Evolutionary conservation across 2,888 invertebrate species (phyloP), one percentile per base, ranked within the genome.

Genomic region (Ormia ochracea): DNA sequence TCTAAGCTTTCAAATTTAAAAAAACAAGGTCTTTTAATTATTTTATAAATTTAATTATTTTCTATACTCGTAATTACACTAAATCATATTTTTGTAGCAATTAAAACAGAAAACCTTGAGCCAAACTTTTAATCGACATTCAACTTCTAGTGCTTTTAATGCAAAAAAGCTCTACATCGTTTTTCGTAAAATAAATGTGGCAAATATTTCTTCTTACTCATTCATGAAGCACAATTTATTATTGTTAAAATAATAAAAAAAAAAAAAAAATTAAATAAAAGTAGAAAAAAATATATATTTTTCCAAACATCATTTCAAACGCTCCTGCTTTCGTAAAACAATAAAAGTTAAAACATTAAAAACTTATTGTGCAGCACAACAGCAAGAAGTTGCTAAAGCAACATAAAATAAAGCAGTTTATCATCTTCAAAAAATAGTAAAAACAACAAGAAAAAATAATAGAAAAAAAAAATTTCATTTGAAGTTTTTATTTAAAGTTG

Each of bases 341-440:
- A 63, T 31, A 63, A 78, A 80, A 76, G 68, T 75, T 66, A n/a
- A 80, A 76, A 80, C 56, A 68, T 76, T 72, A 76, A 80, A 58
- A 76, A 72, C 48, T 72, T 63, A 61, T 80, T 61, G 59, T 59
- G 19, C 58, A 56, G 50, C 48, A 76, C 50, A 31, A 23, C 6
- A 28, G 3, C 6, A 10, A 41, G 38, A 12, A 28, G 26, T 43
- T 17, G 7, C 23, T 10, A 36, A 1, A 58, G 56, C 9, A 50
- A 52, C 38, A 26, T 38, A 48, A 48, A 59, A 41, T 31, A 31
- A 72, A 72, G 14, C 33, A 52, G 33, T 72, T 72, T 72, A 72
- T 72, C 59, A 61, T 72, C 33, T 61, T 43, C 28, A 50, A 41
- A 58, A 69, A 48, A 6, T 12, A 17, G 23, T 23, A 12, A 31